Evolutionary conservation across 2,797 vertebrate genomes (phyloP), one percentile per base, ranked within the genome.

Genomic region (Psittacula derbiana): DNA sequence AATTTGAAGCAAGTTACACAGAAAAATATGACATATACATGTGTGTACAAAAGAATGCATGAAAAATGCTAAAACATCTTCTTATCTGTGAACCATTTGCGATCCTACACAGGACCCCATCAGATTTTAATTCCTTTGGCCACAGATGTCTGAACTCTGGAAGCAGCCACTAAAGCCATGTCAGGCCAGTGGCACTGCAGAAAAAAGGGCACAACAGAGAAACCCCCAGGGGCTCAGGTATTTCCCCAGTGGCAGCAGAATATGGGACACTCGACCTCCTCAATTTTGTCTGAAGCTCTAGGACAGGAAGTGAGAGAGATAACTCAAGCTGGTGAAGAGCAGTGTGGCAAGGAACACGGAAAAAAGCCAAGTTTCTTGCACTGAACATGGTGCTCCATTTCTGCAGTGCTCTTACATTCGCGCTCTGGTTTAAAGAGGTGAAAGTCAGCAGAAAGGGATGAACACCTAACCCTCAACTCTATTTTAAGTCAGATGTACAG

Each of bases 81-180:
- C 23, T 23, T 65, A 79, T 81, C n/a, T 41, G 46, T 33, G 70
- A 92, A 33, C n/a, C 12, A 21, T 28, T 30, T 78, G 40, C 0
- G 2, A 3, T 31, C 41, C 67, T 70, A 74, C 17, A 36, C 0
- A 3, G 43, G 62, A 65, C 8, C 18, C 12, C 7, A 50, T 27
- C 12, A 61, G 40, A 78, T 41, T 18, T 71, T 36, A 25, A n/a
- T 10, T 58, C 44, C 52, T 43, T 20, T 55, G 44, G 67, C 12
- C 0, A 0, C 1, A 0, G 3, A 11, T 53, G 15, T 53, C 78
- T 61, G 24, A 88, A n/a, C 17, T 16, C 33, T 6, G 31, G 64
- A 31, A 78, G 44, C 36, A 86, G 73, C 21, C 57, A 11, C 30
- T 2, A 2, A 0, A 80, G 13, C 25, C 47, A 18, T 20, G 17